Percentiles rank a stretch among this genome's conserved stretches.
Conservation (phyloP, 2,113 vertebrate species). For the Vulpes lagopus region DNA sequence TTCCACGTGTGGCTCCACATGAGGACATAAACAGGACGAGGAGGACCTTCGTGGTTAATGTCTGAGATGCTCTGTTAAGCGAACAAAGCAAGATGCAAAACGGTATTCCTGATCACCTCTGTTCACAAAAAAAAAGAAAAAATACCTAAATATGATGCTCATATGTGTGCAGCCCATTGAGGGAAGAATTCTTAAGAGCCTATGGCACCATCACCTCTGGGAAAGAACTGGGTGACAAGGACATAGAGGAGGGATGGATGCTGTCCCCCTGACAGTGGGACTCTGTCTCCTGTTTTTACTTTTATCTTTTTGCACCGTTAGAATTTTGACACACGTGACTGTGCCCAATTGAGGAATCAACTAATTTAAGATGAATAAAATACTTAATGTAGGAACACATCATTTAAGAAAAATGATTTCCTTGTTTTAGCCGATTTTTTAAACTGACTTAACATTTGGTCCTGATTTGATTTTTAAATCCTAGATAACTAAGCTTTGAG, state of each 20-base stretch:
- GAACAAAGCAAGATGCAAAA: neutral
- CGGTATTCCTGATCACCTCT: rapidly evolving
- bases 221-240: neutral
- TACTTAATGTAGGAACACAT: neutral
- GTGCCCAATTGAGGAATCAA: neutral
- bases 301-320: neutral
- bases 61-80: neutral
- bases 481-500: neutral
- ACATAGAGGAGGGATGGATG: rapidly evolving
- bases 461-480: neutral
- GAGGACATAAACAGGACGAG: rapidly evolving
- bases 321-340: neutral
- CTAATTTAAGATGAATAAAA: neutral
- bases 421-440: neutral
- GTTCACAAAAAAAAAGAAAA: neutral
- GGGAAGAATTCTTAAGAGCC: no score
- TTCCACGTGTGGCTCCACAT: rapidly evolving
- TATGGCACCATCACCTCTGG: rapidly evolving
- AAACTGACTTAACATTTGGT: neutral
- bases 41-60: rapidly evolving
- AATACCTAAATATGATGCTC: neutral
- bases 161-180: rapidly evolving
- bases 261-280: neutral
- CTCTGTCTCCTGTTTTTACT: neutral
- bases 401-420: neutral